Evolutionary conservation across 2,113 vertebrate species (phyloP).

Genomic region (Pogona vitticeps): DNA sequence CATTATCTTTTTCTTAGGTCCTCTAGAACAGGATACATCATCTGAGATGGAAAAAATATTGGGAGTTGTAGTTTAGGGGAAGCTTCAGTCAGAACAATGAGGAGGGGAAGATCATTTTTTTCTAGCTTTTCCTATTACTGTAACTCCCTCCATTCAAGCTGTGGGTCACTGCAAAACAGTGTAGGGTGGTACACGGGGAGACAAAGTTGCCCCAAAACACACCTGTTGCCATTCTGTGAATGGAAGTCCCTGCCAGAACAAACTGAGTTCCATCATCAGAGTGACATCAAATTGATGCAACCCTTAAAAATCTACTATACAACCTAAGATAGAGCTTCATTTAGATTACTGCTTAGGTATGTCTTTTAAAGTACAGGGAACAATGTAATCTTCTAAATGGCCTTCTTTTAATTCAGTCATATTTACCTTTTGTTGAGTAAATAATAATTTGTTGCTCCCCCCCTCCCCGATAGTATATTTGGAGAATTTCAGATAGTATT

Average conservation of each 20-base stretch:
- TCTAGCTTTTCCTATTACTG: too few relatives aligned
- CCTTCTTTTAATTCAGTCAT: constrained; percentile 40
- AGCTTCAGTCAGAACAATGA: not conserved
- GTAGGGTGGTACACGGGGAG: not conserved
- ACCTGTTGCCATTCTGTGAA: not conserved
- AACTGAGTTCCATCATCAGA: not conserved
- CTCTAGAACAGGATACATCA: too few relatives aligned
- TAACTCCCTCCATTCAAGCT: not conserved
- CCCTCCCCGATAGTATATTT: constrained; percentile 44
- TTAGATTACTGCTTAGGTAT: not conserved
- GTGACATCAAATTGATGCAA: not conserved
- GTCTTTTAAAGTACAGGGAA: constrained; percentile 25
- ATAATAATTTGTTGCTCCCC: constrained; percentile 31
- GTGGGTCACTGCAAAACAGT: not conserved
- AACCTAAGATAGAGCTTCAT: not conserved
- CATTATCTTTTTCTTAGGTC: too few relatives aligned
- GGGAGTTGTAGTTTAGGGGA: not conserved
- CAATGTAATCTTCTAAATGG: constrained; percentile 36
- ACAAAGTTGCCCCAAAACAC: too few relatives aligned
- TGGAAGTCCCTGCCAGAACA: not conserved
- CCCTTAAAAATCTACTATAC: not conserved
- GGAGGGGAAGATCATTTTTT: not conserved
- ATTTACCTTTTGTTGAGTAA: constrained; percentile 59
- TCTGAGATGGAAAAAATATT: too few relatives aligned
- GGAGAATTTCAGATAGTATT: constrained; percentile 43